Conservation (phyloP, 2,888 invertebrate species). For the Lasioglossum vierecki region DNA sequence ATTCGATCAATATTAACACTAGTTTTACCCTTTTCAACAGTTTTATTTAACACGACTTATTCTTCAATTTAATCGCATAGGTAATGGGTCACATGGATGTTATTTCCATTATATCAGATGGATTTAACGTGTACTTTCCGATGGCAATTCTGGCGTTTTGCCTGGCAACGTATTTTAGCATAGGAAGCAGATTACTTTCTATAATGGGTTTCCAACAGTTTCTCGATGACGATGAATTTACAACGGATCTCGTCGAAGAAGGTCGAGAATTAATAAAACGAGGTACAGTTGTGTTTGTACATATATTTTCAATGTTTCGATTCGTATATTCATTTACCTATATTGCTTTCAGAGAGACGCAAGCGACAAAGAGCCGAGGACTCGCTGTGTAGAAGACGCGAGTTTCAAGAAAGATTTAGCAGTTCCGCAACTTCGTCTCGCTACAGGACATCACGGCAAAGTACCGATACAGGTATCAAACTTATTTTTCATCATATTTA, state of each 20-base stretch:
- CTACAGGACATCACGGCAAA: slow-evolving; percentile 83
- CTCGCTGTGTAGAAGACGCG: slow-evolving; percentile 89
- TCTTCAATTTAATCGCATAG: slow-evolving; percentile 82
- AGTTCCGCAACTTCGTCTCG: slow-evolving; percentile 80
- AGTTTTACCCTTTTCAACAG: not conserved
- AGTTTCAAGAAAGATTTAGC: slow-evolving; percentile 89
- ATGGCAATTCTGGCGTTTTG: slow-evolving; percentile 97
- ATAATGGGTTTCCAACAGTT: slow-evolving; percentile 98
- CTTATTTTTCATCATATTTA: not conserved
- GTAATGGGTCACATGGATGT: slow-evolving; percentile 99
- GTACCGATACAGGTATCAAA: slow-evolving; percentile 84
- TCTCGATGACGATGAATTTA: slow-evolving; percentile 96
- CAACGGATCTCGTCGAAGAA: slow-evolving; percentile 96
- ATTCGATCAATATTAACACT: not conserved
- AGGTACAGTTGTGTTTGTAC: slow-evolving; percentile 85
- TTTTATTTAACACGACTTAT: not conserved
- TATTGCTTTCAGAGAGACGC: slow-evolving; percentile 88
- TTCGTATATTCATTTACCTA: not conserved
- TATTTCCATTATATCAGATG: slow-evolving; percentile 97
- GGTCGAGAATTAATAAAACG: slow-evolving; percentile 96
- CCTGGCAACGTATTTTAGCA: slow-evolving; percentile 95
- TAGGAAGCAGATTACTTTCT: slow-evolving; percentile 95
- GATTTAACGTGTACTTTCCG: slow-evolving; percentile 99
- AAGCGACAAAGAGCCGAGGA: slow-evolving; percentile 93
- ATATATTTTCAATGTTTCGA: not conserved